Conservation (phyloP, 2,888 invertebrate genomes). For the Patella pellucida region DNA sequence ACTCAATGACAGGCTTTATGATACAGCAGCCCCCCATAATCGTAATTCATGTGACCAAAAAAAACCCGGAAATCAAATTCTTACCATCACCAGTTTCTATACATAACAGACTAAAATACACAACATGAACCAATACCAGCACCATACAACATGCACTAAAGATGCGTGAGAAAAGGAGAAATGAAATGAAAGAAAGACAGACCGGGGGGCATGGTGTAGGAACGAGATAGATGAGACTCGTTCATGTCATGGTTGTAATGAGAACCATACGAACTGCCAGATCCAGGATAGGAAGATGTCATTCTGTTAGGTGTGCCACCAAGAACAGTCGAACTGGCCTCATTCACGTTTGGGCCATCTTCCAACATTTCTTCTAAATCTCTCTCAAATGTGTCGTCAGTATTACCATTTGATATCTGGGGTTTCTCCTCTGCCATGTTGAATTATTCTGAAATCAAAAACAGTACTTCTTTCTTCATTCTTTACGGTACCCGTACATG, state of each 20-base stretch:
- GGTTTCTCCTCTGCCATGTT: constrained; percentile 30
- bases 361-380: constrained; percentile 67
- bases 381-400: constrained; percentile 65
- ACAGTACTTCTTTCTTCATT: too few species aligned
- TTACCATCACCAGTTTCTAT: too few species aligned
- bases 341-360: constrained; percentile 64
- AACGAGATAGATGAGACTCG: constrained; percentile 48
- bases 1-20: too few species aligned
- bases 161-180: not conserved
- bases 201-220: constrained; percentile 59
- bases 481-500: too few species aligned
- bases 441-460: constrained; percentile 9
- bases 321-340: constrained; percentile 63
- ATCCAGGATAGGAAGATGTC: constrained; percentile 37
- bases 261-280: constrained; percentile 17
- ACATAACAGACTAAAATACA: too few species aligned
- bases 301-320: constrained; percentile 44
- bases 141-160: too few species aligned
- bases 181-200: constrained; percentile 35
- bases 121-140: too few species aligned
- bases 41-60: too few species aligned
- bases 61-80: too few species aligned
- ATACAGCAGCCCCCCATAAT: too few species aligned
- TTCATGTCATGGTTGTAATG: constrained; percentile 35
- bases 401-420: constrained; percentile 40